Percentiles rank a stretch among this genome's conserved stretches.
Evolutionary conservation across 2,888 invertebrate species (phyloP).

Genomic region (Orchestes rusci): DNA sequence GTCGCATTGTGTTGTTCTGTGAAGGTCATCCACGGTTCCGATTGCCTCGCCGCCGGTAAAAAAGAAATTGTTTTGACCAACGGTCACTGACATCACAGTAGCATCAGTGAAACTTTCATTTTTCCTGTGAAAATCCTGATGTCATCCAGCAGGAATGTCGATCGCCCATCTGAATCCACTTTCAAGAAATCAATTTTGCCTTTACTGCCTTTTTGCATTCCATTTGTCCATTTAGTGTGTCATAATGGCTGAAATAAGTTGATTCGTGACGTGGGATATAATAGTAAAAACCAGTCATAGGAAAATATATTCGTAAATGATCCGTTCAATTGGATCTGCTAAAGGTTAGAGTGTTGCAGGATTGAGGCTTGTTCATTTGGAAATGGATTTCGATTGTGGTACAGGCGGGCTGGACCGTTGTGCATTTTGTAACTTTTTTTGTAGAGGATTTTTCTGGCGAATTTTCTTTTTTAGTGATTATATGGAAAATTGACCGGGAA

Average conservation of each 20-base stretch:
- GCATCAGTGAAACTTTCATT: no score
- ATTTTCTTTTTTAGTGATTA: no score
- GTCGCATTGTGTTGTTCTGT: slow-evolving; percentile 15
- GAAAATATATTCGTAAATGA: slow-evolving; percentile 7
- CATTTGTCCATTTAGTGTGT: slow-evolving; percentile 10
- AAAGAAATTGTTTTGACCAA: slow-evolving; percentile 23
- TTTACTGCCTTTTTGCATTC: slow-evolving; percentile 12
- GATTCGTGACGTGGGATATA: slow-evolving; percentile 9
- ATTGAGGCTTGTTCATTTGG: neutral
- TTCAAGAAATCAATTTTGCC: slow-evolving; percentile 6
- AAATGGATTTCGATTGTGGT: no score
- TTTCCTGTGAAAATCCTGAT: no score
- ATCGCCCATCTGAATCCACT: neutral
- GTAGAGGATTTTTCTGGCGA: no score
- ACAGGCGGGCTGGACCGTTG: no score
- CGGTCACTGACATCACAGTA: slow-evolving; percentile 19
- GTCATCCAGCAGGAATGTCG: no score
- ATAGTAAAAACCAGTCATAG: slow-evolving; percentile 10
- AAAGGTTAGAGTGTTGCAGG: neutral
- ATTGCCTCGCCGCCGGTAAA: slow-evolving; percentile 21
- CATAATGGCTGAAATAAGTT: slow-evolving; percentile 5
- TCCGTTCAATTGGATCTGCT: slow-evolving; percentile 5
- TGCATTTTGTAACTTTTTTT: no score
- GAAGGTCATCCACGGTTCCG: slow-evolving; percentile 14
- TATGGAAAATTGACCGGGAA: no score